Evolutionary conservation across 1,140 invertebrate species (phyloP).

Genomic region (Heliconius hermathena): DNA sequence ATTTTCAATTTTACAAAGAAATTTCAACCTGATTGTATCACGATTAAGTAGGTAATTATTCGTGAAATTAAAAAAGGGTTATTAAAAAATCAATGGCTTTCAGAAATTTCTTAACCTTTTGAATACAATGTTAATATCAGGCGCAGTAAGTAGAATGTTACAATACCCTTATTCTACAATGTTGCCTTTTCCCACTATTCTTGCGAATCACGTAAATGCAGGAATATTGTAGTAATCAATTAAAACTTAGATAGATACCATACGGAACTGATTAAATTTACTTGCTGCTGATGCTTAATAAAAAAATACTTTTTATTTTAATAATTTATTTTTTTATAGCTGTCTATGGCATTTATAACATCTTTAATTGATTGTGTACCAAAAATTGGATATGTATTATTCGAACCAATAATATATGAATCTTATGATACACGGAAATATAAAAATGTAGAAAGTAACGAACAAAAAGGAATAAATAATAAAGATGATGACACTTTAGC

Average conservation of each 20-base stretch:
- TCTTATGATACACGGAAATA: conserved; percentile 26
- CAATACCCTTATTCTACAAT: too few relatives aligned
- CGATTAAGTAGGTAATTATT: not conserved
- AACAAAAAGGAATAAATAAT: not conserved
- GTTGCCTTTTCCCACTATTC: not conserved
- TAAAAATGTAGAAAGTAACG: not conserved
- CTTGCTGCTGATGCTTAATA: not conserved
- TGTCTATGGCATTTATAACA: not conserved
- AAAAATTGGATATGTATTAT: conserved; percentile 42
- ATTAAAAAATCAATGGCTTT: not conserved
- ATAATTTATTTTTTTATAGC: not conserved
- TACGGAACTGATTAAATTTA: too few relatives aligned
- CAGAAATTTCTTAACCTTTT: not conserved
- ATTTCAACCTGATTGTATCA: not conserved
- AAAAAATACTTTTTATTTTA: not conserved
- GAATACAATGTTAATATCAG: not conserved
- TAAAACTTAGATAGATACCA: too few relatives aligned
- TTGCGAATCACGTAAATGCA: not conserved
- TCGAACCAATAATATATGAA: conserved; percentile 44
- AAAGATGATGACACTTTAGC: not conserved
- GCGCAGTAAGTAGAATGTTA: not conserved
- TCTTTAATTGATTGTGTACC: conserved; percentile 32
- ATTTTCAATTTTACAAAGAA: not conserved
- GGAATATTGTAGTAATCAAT: too few relatives aligned
- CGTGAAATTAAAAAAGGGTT: not conserved